A percentile compares a stretch with the other conserved stretches of the same genome.
Evolutionary conservation across 1,140 invertebrate genomes (phyloP).

Genomic region (Microplitis mediator): DNA sequence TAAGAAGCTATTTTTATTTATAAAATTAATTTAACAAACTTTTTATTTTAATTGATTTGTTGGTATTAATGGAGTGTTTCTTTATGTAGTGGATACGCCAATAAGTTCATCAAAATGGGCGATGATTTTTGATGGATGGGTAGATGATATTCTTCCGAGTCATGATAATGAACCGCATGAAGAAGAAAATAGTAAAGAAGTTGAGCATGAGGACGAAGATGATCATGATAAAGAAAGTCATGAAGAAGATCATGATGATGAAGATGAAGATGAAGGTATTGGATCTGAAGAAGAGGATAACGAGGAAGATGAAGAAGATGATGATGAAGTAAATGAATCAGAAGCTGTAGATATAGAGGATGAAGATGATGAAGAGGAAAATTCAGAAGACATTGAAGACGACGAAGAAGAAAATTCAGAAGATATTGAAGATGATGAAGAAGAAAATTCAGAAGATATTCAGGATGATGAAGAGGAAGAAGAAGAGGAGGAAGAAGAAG

Average conservation of each 20-base stretch:
- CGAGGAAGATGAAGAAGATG: slow-evolving; percentile 19
- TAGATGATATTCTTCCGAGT: slow-evolving; percentile 67
- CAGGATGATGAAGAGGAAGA: slow-evolving; percentile 40
- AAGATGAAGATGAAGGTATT: slow-evolving; percentile 26
- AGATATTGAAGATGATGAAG: slow-evolving; percentile 44
- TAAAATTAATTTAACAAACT: neutral
- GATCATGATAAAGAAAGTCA: slow-evolving; percentile 40
- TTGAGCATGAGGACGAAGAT: slow-evolving; percentile 40
- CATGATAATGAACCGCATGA: slow-evolving; percentile 60
- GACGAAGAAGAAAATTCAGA: slow-evolving; percentile 50
- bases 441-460: slow-evolving; percentile 43
- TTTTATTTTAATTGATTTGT: neutral
- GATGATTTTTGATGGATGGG: slow-evolving; percentile 76
- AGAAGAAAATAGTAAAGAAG: slow-evolving; percentile 40
- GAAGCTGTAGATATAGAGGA: slow-evolving; percentile 36
- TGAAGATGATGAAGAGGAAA: slow-evolving; percentile 26
- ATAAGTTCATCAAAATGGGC: slow-evolving; percentile 74
- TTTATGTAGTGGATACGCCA: slow-evolving; percentile 73
- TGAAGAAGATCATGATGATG: slow-evolving; percentile 37
- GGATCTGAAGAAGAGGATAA: slow-evolving; percentile 17
- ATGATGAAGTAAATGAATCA: slow-evolving; percentile 23
- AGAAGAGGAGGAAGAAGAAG: slow-evolving; percentile 41
- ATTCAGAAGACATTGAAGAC: slow-evolving; percentile 35
- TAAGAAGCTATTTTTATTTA: slow-evolving; percentile 60
- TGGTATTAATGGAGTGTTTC: neutral